Evolutionary conservation across 2,113 vertebrate species (phyloP).

Genomic region (Syngnathus scovelli): DNA sequence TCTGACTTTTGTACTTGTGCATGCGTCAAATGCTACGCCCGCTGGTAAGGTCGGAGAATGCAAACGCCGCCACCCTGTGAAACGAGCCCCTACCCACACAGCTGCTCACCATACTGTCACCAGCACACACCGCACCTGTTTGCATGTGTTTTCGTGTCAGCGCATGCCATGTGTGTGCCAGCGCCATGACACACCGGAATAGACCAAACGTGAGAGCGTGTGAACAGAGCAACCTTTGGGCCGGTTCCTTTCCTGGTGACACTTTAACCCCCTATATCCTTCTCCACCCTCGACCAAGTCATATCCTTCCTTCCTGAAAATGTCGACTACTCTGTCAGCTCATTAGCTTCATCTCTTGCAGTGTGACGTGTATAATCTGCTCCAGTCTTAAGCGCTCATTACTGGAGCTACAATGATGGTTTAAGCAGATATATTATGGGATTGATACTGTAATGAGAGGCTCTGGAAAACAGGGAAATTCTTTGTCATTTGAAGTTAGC

Average conservation of each 20-base stretch:
- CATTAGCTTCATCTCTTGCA: conserved; percentile 51
- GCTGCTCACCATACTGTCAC: conserved; percentile 51
- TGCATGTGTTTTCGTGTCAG: conserved; percentile 10
- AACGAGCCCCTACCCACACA: conserved; percentile 47
- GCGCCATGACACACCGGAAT: conserved; percentile 35
- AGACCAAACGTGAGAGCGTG: conserved; percentile 35
- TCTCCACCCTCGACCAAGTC: conserved; percentile 25
- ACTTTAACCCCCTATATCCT: conserved; percentile 23
- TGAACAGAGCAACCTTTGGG: conserved; percentile 41
- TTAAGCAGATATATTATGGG: conserved; percentile 49
- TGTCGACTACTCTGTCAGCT: conserved; percentile 29
- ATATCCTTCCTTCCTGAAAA: conserved; percentile 33
- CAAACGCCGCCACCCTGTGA: conserved; percentile 39
- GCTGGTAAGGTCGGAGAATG: conserved; percentile 50
- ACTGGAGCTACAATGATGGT: conserved; percentile 45
- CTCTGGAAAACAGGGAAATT: conserved; percentile 42
- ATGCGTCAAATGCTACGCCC: conserved; percentile 38
- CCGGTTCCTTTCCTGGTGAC: conserved; percentile 28
- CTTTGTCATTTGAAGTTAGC: conserved; percentile 53
- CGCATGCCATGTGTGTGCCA: conserved; percentile 6
- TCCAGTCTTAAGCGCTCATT: conserved; percentile 51
- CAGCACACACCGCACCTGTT: conserved; percentile 58
- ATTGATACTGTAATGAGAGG: conserved; percentile 52
- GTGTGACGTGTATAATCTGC: conserved; percentile 34
- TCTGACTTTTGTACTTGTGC: conserved; percentile 14